phyloP scores from a whole-genome alignment of 92 coral and sea anemone genomes.

The Pocillopora meandrina region DNA sequence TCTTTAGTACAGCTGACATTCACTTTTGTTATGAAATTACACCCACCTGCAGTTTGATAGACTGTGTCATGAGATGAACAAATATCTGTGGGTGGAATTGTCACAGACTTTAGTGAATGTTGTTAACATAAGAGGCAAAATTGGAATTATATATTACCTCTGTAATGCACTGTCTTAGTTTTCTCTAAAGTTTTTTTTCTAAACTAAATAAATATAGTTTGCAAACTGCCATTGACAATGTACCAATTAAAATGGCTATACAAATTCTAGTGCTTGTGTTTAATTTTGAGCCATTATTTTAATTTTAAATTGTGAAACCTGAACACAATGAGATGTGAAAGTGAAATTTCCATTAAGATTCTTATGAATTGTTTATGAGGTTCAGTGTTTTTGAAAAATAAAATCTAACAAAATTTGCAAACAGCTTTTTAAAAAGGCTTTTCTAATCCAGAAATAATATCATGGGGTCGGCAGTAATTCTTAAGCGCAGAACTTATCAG shows the following conservation, averaged over 20 bases:
- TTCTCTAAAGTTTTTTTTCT: neutral
- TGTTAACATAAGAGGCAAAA: too few species aligned
- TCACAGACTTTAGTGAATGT: too few species aligned
- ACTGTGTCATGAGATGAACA: too few species aligned
- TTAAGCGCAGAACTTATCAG: neutral
- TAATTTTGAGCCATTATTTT: neutral
- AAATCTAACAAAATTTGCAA: neutral
- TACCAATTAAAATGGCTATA: neutral
- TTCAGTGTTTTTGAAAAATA: neutral
- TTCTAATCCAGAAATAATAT: neutral
- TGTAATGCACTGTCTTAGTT: too few species aligned
- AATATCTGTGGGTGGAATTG: too few species aligned
- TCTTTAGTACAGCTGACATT: too few species aligned
- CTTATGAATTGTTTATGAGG: constrained; percentile 40
- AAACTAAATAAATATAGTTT: neutral
- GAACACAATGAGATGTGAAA: neutral
- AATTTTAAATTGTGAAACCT: neutral
- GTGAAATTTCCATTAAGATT: constrained; percentile 18
- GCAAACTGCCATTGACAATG: neutral
- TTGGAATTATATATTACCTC: too few species aligned
- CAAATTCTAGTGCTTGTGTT: neutral
- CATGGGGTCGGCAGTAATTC: constrained; percentile 38
- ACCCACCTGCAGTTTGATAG: too few species aligned
- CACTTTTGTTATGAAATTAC: too few species aligned
- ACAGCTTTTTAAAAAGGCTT: neutral